phyloP scores from a whole-genome alignment of 2,888 invertebrate genomes.

The Torymus texanus region DNA sequence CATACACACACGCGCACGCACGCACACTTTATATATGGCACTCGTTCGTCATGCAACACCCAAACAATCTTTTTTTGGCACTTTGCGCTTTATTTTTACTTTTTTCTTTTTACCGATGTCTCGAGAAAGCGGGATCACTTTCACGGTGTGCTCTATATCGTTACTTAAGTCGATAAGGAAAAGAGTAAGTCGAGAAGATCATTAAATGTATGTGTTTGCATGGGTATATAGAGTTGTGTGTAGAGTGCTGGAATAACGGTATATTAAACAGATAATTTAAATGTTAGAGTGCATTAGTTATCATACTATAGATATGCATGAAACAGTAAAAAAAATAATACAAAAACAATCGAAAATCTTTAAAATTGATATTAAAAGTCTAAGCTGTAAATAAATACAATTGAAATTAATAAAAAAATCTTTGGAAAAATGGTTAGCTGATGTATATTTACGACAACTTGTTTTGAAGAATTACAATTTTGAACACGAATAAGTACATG shows the following conservation, averaged over 20 bases:
- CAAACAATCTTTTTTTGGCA: conserved; percentile 56
- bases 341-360: conserved; percentile 19
- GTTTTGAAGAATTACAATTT: too few species aligned
- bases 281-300: conserved; percentile 57
- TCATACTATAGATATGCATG: conserved; percentile 13
- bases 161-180: conserved; percentile 46
- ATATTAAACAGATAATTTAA: conserved; percentile 57
- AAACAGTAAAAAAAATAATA: conserved; percentile 12
- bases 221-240: conserved; percentile 44
- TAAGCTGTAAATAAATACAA: conserved; percentile 6
- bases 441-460: too few species aligned
- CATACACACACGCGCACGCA: conserved; percentile 35
- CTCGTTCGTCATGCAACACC: conserved; percentile 67
- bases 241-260: conserved; percentile 61
- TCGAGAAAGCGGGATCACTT: conserved; percentile 56
- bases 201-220: conserved; percentile 54
- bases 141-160: conserved; percentile 45
- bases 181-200: conserved; percentile 56
- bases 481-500: too few species aligned
- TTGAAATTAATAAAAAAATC: not conserved
- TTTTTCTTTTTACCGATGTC: conserved; percentile 49
- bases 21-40: conserved; percentile 56
- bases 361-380: not conserved
- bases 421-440: too few species aligned
- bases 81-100: conserved; percentile 25